phyloP scores from a whole-genome alignment of 2,888 invertebrate species.

The Acleris holmiana region DNA sequence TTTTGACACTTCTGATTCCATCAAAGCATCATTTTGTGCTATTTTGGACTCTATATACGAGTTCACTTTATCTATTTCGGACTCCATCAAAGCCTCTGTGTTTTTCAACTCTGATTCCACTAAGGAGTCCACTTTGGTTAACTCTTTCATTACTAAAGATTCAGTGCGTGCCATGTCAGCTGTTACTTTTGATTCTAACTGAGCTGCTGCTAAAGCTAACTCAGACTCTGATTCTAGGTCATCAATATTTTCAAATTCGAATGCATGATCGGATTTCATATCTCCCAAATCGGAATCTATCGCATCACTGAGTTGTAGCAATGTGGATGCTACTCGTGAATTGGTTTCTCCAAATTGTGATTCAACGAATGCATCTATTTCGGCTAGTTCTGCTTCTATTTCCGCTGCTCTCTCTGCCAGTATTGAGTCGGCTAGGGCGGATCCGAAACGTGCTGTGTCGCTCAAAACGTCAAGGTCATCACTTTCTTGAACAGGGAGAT shows the following conservation, averaged over 20 bases:
- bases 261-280: constrained; percentile 4
- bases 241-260: constrained; percentile 6
- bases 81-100: constrained; percentile 9
- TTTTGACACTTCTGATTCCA: constrained; percentile 12
- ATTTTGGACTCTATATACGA: constrained; percentile 1
- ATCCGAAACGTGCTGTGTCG: constrained; percentile 5
- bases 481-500: background rate
- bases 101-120: constrained; percentile 5
- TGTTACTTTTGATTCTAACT: background rate
- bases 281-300: constrained; percentile 2
- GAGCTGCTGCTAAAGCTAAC: background rate
- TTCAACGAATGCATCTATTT: constrained; percentile 13
- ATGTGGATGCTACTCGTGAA: background rate
- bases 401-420: constrained; percentile 1
- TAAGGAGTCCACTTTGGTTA: constrained; percentile 6
- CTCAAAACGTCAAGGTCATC: background rate
- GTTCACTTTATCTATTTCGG: constrained; percentile 10
- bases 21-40: background rate
- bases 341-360: background rate
- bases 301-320: background rate
- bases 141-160: background rate
- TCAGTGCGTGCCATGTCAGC: background rate
- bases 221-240: constrained; percentile 3
- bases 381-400: constrained; percentile 12
- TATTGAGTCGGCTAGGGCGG: constrained; percentile 14